These are phyloP conservation scores for Lacerta agilis DNA, from an alignment of 2,797 vertebrate species.

Conservation along the genomic window DNA sequence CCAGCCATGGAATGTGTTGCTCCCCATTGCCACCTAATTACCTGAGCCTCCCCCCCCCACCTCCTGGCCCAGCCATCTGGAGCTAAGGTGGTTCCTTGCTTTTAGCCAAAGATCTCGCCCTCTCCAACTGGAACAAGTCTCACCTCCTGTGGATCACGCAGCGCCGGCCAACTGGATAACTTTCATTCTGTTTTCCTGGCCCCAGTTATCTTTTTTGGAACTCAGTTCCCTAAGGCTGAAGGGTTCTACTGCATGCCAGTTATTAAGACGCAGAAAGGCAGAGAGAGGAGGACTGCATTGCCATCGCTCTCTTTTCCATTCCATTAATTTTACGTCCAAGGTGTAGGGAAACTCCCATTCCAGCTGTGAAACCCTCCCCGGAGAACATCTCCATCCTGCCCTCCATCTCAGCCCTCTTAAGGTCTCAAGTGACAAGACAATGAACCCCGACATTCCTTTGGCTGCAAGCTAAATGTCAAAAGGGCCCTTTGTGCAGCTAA, in stretches of 20 bases:
- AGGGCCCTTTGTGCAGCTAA: not conserved
- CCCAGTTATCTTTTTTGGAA: not conserved
- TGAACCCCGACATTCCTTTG: not conserved
- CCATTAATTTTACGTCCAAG: not conserved
- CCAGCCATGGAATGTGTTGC: not conserved
- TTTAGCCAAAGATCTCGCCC: not conserved
- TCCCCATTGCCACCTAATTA: not conserved
- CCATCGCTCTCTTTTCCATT: not conserved
- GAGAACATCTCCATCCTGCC: not conserved
- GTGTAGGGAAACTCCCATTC: not conserved
- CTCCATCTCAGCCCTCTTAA: not conserved
- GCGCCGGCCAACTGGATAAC: not conserved
- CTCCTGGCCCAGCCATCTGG: not conserved
- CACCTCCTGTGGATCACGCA: not conserved
- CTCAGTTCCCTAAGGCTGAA: not conserved
- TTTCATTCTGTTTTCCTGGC: not conserved
- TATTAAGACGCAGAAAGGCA: not conserved
- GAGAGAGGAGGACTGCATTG: not conserved
- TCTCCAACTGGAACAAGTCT: not conserved
- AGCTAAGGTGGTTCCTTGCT: not conserved
- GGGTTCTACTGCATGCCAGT: not conserved
- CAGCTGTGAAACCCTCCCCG: not conserved
- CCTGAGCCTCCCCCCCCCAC: not conserved
- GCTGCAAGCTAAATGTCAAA: not conserved
- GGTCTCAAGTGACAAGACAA: not conserved